phyloP scores from a whole-genome alignment of 2,888 invertebrate species.

The Sphecodes monilicornis region DNA sequence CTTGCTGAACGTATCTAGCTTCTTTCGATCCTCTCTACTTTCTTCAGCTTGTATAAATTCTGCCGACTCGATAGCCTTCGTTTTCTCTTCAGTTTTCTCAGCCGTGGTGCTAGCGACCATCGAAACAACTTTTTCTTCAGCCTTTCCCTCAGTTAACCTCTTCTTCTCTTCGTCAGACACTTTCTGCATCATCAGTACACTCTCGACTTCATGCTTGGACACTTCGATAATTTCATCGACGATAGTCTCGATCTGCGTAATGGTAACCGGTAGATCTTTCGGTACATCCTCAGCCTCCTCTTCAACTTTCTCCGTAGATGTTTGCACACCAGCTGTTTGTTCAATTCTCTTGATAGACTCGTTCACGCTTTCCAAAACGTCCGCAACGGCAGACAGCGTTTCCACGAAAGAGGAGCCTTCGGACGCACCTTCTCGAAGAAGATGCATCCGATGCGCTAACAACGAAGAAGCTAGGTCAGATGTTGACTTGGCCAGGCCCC shows the following conservation, averaged over 20 bases:
- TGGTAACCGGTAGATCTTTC: conserved; percentile 36
- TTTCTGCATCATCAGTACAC: conserved; percentile 66
- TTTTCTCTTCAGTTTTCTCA: not conserved
- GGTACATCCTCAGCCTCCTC: conserved; percentile 5
- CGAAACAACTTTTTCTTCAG: not conserved
- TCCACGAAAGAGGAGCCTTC: conserved; percentile 78
- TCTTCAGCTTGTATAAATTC: not conserved
- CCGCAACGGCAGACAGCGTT: conserved; percentile 77
- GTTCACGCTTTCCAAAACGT: conserved; percentile 75
- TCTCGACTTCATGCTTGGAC: conserved; percentile 75
- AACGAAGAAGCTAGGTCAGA: conserved; percentile 74
- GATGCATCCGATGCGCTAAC: conserved; percentile 70
- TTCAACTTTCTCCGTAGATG: conserved; percentile 23
- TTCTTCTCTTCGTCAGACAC: conserved; percentile 45
- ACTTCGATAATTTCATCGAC: conserved; percentile 77
- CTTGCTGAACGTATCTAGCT: not conserved
- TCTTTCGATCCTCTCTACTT: not conserved
- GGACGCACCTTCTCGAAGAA: conserved; percentile 72
- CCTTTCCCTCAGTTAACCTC: not conserved
- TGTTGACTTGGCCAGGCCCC: conserved; percentile 71
- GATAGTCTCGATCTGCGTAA: conserved; percentile 76
- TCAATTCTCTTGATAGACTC: conserved; percentile 66
- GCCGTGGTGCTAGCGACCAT: not conserved
- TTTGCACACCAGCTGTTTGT: conserved; percentile 16
- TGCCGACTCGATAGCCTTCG: not conserved